Evolutionary conservation across 2,797 vertebrate genomes (phyloP), one percentile per base, ranked within the genome.

Genomic region (Periophthalmus magnuspinnatus): DNA sequence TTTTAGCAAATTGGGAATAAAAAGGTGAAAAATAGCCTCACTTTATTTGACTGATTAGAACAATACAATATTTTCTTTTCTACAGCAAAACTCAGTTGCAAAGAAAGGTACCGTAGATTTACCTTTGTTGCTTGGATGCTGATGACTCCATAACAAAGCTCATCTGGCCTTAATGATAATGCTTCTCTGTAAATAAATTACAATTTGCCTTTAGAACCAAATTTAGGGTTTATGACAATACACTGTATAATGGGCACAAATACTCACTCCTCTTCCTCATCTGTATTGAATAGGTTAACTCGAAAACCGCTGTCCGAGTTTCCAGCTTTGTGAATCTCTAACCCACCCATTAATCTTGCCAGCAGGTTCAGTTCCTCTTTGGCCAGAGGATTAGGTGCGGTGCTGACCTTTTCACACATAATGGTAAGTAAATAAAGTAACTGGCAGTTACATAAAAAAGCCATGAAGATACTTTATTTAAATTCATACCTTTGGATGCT

Each of bases 301-400:
- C 95, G 92, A 85, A 99, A 99, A 72, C 95, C 93, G 0, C 88
- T 90, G 74, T 98, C 96, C 0, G 86, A 65, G 71, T 89, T 94
- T 22, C 86, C 75, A 5, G 93, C 64, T 84, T 95, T 96, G 79
- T 95, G 93, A 72, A 94, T 76, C 48, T 97, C 96, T 83, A 98
- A 83, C 14, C 95, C 94, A 78, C 98, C 97, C 94, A 99, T 95
- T 67, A 99, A 92, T 81, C 92, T 93, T 74, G 97, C 96, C 86
- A 99, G 85, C 57, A 99, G 89, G 83, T 99, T 97, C 77, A 99
- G 91, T 70, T 99, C 98, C 89, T 99, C 97, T 90, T 99, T 99
- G 67, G 96, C 98, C 61, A 99, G 89, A 38, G 96, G 96, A 84
- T 96, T 99, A 32, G 97, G 96, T 75, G 87, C 86, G 38, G 92